Conservation (phyloP, 2,113 vertebrate species). For the Thinocorus orbignyianus region DNA sequence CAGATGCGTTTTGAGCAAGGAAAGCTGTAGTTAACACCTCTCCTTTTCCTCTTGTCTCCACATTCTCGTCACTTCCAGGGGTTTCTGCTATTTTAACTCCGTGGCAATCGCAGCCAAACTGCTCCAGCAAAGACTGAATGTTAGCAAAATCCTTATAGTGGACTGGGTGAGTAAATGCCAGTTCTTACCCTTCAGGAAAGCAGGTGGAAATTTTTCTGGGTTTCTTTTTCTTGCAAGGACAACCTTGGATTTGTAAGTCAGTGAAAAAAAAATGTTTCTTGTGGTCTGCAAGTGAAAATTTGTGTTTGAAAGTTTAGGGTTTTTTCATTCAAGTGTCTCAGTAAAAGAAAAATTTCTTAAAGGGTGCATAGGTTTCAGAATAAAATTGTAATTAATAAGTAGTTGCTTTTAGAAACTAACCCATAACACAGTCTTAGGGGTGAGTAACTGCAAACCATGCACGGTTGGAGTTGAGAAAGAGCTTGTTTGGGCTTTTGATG, state of each 20-base stretch:
- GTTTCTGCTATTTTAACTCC: conserved; percentile 99
- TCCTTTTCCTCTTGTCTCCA: not conserved
- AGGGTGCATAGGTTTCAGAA: not conserved
- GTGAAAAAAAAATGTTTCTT: not conserved
- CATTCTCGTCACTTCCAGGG: conserved; percentile 76
- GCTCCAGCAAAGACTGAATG: conserved; percentile 91
- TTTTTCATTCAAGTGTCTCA: not conserved
- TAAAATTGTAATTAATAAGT: not conserved
- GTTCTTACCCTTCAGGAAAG: not conserved
- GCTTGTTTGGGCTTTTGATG: not conserved
- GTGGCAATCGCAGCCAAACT: conserved; percentile 96
- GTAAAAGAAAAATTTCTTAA: not conserved
- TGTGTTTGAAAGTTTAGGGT: not conserved
- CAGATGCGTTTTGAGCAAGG: not conserved
- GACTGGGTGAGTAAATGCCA: conserved; percentile 89
- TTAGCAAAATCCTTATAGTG: conserved; percentile 97
- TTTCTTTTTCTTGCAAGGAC: not conserved
- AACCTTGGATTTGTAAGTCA: not conserved
- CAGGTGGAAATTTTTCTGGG: not conserved
- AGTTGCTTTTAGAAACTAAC: not conserved
- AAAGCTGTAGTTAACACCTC: not conserved
- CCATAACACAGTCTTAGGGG: not conserved
- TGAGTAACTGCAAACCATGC: not conserved
- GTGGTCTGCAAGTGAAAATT: not conserved
- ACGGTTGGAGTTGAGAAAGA: not conserved